Percentiles rank a stretch among this genome's conserved stretches.
Conservation (phyloP, 2,888 invertebrate species). For the Prenolepis imparis region DNA sequence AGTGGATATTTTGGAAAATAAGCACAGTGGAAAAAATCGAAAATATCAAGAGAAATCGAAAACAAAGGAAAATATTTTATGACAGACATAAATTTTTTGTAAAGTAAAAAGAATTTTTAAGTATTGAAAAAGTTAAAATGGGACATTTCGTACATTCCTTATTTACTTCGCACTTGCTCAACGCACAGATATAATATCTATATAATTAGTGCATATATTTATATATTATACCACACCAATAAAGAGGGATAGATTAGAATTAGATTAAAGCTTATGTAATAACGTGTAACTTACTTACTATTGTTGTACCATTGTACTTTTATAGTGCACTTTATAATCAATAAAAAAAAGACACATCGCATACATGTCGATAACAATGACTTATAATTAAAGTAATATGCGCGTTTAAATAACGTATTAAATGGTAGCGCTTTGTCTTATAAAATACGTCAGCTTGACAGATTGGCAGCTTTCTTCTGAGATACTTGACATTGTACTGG, state of each 20-base stretch:
- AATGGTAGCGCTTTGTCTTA: conserved; percentile 3
- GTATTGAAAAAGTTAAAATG: not conserved
- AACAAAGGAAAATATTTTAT: not conserved
- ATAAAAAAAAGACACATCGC: conserved; percentile 12
- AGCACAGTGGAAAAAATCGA: not conserved
- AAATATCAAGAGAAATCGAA: not conserved
- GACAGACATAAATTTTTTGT: not conserved
- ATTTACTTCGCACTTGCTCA: not conserved
- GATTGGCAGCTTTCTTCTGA: not conserved
- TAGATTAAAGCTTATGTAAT: conserved; percentile 20
- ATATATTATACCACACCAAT: not conserved
- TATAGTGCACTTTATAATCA: not conserved
- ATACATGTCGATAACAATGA: conserved; percentile 23
- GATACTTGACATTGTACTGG: conserved; percentile 14
- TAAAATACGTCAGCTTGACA: conserved; percentile 1
- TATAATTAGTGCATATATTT: not conserved
- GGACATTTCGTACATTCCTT: not conserved
- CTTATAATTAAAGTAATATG: conserved; percentile 30
- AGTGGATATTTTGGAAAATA: not conserved
- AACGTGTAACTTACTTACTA: conserved; percentile 24
- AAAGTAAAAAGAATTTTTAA: not conserved
- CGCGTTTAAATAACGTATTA: not conserved
- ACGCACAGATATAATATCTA: conserved; percentile 1
- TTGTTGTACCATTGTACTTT: conserved; percentile 22
- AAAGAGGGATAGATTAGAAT: conserved; percentile 11